Percentiles rank a stretch among this genome's conserved stretches.
These are phyloP conservation scores for Laticauda laticaudata DNA, from an alignment of 2,113 vertebrate genomes.

Conservation along the genomic window DNA sequence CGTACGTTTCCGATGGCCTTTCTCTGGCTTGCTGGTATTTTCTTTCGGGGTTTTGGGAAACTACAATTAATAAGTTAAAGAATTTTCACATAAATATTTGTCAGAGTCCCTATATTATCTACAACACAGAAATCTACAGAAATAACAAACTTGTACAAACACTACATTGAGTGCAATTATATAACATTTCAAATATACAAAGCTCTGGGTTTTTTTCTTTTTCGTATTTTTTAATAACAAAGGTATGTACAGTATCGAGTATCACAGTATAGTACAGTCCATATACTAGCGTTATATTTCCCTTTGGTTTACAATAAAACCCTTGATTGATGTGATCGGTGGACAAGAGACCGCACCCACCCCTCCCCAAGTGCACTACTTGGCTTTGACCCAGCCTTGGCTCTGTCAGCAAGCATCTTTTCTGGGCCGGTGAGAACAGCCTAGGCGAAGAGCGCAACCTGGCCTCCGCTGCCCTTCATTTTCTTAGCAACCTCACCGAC, in stretches of 20 bases:
- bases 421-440: not conserved
- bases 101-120: constrained; percentile 91
- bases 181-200: constrained; percentile 97
- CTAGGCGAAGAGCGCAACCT: not conserved
- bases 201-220: constrained; percentile 69
- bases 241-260: constrained; percentile 90
- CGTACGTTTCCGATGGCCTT: constrained; percentile 79
- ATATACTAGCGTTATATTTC: constrained; percentile 86
- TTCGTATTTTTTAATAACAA: constrained; percentile 80
- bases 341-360: constrained; percentile 63
- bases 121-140: constrained; percentile 94
- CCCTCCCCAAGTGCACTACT: constrained; percentile 74
- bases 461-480: not conserved
- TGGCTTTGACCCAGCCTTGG: constrained; percentile 45
- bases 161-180: constrained; percentile 98
- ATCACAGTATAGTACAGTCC: constrained; percentile 91
- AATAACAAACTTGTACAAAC: constrained; percentile 90
- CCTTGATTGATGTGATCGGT: constrained; percentile 80
- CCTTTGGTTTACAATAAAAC: constrained; percentile 92
- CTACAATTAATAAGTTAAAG: constrained; percentile 86
- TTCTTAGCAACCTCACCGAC: not conserved
- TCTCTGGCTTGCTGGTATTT: constrained; percentile 40
- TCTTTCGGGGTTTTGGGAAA: constrained; percentile 74
- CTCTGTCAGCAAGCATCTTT: not conserved
- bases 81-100: constrained; percentile 96